Percentiles rank a stretch among this genome's conserved stretches.
phyloP scores from a whole-genome alignment of 2,113 vertebrate genomes.

The Castor canadensis region DNA sequence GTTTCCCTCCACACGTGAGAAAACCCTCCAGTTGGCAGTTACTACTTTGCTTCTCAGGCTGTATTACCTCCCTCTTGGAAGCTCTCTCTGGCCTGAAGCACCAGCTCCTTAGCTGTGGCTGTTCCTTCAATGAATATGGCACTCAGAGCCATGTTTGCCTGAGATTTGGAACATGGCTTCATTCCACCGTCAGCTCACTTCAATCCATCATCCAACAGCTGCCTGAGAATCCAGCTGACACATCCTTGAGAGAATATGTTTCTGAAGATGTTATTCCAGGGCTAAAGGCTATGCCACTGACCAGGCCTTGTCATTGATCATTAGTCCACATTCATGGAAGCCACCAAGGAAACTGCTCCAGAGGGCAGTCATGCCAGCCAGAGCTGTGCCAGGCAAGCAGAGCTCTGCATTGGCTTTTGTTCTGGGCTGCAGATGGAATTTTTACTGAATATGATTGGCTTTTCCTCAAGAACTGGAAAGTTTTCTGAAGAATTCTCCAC shows the following conservation, averaged over 20 bases:
- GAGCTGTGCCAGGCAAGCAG: neutral
- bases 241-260: neutral
- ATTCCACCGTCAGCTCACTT: neutral
- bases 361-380: neutral
- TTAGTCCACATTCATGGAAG: neutral
- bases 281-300: neutral
- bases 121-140: neutral
- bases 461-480: constrained; percentile 41
- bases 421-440: neutral
- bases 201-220: neutral
- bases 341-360: neutral
- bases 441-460: neutral
- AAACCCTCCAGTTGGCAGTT: neutral
- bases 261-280: neutral
- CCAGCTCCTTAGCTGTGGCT: neutral
- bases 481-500: constrained; percentile 48
- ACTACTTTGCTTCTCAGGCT: neutral
- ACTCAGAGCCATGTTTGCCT: neutral
- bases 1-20: neutral
- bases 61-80: neutral
- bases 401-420: neutral
- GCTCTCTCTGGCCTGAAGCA: neutral
- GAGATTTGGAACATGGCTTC: neutral
- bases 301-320: neutral
- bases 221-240: neutral